Evolutionary conservation across 2,888 invertebrate species (phyloP).

Genomic region (Tetramorium bicarinatum): DNA sequence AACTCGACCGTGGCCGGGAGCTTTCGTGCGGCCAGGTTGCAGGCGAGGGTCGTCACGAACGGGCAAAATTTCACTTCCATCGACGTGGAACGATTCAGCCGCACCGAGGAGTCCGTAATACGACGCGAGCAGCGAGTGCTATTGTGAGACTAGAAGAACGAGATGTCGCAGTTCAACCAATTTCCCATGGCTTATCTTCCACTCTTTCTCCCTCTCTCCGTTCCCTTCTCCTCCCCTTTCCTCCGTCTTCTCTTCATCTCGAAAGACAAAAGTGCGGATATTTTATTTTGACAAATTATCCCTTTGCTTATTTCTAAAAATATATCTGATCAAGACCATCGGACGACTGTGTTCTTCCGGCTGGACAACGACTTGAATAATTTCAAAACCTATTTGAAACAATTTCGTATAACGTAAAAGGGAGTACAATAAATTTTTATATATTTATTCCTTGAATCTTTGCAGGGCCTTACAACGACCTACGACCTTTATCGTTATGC

Average conservation of each 20-base stretch:
- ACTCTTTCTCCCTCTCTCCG: not conserved
- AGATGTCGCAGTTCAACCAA: slow-evolving; percentile 56
- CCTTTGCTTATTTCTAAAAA: slow-evolving; percentile 6
- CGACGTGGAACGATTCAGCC: slow-evolving; percentile 59
- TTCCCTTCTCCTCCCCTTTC: not conserved
- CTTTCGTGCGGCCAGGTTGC: slow-evolving; percentile 55
- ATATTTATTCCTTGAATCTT: not conserved
- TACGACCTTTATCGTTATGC: slow-evolving; percentile 1
- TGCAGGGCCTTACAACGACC: not conserved
- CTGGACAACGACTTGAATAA: not conserved
- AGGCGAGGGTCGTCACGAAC: slow-evolving; percentile 63
- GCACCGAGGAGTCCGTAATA: slow-evolving; percentile 53
- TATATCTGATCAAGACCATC: not conserved
- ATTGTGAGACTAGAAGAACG: slow-evolving; percentile 51
- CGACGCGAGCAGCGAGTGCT: slow-evolving; percentile 45
- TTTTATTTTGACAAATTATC: slow-evolving; percentile 40
- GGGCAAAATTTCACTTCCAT: slow-evolving; percentile 58
- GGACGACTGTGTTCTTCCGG: not conserved
- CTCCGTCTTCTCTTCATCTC: slow-evolving; percentile 2
- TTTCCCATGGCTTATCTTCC: slow-evolving; percentile 49
- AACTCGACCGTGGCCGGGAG: slow-evolving; percentile 61
- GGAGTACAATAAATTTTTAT: not conserved
- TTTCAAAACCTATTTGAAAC: not conserved
- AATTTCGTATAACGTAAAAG: not conserved
- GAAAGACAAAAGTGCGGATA: not conserved